phyloP scores from a whole-genome alignment of 2,888 invertebrate species.

The Parascotia fuliginaria region DNA sequence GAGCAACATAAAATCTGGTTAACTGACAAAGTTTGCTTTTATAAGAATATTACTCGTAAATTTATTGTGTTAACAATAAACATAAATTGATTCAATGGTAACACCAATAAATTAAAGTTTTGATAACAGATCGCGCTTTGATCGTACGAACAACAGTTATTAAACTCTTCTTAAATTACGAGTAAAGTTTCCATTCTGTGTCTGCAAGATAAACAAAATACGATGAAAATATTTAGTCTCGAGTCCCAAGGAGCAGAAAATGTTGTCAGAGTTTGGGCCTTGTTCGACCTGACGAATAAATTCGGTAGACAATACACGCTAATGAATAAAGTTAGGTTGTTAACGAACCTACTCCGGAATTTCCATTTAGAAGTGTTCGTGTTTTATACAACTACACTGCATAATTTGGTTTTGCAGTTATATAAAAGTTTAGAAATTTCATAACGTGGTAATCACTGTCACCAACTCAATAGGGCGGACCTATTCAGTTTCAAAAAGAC shows the following conservation, averaged over 20 bases:
- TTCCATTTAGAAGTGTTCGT: conserved; percentile 74
- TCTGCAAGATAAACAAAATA: conserved; percentile 73
- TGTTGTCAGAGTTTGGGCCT: conserved; percentile 61
- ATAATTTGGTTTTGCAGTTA: conserved; percentile 55
- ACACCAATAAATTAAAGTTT: conserved; percentile 34
- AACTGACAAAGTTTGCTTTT: no score
- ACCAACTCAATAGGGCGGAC: no score
- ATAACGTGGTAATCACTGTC: conserved; percentile 15
- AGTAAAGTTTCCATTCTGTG: conserved; percentile 63
- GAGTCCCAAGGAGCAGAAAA: conserved; percentile 63
- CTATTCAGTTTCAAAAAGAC: no score
- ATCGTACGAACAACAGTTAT: conserved; percentile 45
- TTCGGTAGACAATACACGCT: conserved; percentile 81
- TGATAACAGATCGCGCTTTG: conserved; percentile 19
- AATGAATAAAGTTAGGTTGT: conserved; percentile 84
- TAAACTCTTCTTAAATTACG: conserved; percentile 63
- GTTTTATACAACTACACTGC: conserved; percentile 66
- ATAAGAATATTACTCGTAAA: neutral
- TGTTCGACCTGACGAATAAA: conserved; percentile 78
- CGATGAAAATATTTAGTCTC: conserved; percentile 67
- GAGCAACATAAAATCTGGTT: neutral
- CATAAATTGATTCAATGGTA: conserved; percentile 9
- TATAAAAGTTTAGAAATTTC: conserved; percentile 38
- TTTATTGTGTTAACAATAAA: neutral
- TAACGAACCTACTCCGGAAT: conserved; percentile 79